These are phyloP conservation scores for Megaptera novaeangliae DNA, from an alignment of 2,113 vertebrate species.

Conservation along the genomic window DNA sequence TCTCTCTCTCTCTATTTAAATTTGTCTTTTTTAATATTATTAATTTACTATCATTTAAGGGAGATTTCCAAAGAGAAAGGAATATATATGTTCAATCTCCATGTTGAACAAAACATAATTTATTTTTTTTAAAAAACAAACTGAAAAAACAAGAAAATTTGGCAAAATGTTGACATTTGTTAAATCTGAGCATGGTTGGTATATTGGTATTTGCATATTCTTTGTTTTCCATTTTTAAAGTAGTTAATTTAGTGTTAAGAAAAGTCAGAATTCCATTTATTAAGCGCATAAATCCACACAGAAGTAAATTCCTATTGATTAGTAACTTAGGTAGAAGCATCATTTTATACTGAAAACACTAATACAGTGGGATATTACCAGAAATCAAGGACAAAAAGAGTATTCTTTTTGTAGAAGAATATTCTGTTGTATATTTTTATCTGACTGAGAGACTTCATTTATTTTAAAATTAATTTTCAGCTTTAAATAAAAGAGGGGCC, in stretches of 20 bases:
- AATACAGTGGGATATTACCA: not conserved
- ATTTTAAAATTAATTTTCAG: not conserved
- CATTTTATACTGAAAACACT: not conserved
- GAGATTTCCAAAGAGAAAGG: not conserved
- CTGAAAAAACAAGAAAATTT: not conserved
- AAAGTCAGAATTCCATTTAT: conserved; percentile 48
- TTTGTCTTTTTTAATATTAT: not conserved
- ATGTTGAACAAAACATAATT: not conserved
- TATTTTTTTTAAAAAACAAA: not conserved
- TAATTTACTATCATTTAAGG: not conserved
- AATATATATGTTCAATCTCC: not conserved
- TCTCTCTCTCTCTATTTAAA: not conserved
- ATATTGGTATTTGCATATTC: not conserved
- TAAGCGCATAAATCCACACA: conserved; percentile 25
- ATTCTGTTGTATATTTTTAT: not conserved
- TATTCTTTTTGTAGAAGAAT: not conserved
- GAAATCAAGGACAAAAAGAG: not conserved
- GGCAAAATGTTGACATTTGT: not conserved
- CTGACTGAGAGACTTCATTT: not conserved
- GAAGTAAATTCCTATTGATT: conserved; percentile 29
- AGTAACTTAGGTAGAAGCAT: not conserved
- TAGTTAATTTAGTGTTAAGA: conserved; percentile 31
- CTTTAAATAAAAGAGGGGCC: not conserved
- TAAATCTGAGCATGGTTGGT: not conserved
- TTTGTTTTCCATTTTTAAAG: not conserved